phyloP scores from a whole-genome alignment of 2,113 vertebrate genomes.

The Tichodroma muraria region DNA sequence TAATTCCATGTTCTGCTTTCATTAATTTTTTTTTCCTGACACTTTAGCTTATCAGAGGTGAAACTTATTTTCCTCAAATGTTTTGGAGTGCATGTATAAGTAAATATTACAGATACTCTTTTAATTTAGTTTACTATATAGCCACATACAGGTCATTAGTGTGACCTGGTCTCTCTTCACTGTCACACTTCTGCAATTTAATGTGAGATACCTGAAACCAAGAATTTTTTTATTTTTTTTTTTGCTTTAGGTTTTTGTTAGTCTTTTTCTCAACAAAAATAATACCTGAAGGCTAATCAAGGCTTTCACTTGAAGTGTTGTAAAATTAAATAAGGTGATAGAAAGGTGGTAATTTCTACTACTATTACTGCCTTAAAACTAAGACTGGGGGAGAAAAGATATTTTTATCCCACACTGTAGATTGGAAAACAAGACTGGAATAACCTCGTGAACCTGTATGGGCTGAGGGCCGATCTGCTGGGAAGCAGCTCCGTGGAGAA shows the following conservation, averaged over 20 bases:
- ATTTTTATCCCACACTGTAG: neutral
- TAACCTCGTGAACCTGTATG: accelerated
- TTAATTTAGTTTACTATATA: neutral
- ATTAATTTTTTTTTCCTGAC: neutral
- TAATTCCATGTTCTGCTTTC: neutral
- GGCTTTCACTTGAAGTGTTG: neutral
- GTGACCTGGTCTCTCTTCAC: neutral
- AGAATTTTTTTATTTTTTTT: neutral
- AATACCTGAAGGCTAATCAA: neutral
- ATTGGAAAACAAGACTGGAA: neutral
- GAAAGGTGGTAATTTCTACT: neutral
- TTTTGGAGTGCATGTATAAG: neutral
- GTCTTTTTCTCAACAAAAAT: neutral
- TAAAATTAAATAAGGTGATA: neutral
- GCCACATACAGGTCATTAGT: neutral
- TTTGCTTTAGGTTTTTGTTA: neutral
- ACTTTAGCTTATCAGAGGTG: neutral
- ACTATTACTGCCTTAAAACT: neutral
- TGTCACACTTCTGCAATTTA: neutral
- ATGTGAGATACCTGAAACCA: neutral
- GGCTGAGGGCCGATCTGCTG: neutral
- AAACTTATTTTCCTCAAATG: neutral
- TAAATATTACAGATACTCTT: neutral
- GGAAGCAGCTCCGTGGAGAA: neutral
- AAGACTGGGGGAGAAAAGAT: neutral